Conservation (phyloP, 2,797 vertebrate species). For the Pantherophis alleghaniensis region DNA sequence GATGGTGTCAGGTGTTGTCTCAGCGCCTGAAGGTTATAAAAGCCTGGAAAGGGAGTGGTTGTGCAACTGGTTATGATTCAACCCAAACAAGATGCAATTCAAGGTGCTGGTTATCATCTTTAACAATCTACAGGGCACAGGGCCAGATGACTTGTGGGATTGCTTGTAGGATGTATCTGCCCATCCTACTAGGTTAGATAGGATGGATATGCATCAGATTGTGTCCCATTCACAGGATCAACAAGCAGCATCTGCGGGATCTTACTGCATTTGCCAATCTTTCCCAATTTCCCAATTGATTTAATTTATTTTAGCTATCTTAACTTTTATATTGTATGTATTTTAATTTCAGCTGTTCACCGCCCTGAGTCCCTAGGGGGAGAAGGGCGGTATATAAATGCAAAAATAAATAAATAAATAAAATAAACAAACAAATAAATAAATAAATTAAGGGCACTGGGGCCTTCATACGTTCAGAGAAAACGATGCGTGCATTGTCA, state of each 20-base stretch:
- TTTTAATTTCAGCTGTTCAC: no score
- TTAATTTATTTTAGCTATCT: no score
- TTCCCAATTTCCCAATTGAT: neutral
- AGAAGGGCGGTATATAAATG: no score
- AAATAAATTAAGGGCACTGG: neutral
- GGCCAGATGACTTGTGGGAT: neutral
- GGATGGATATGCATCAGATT: neutral
- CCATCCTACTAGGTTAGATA: neutral
- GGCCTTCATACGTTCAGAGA: neutral
- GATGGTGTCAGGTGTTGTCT: neutral
- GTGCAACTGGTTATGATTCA: neutral
- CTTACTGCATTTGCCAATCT: neutral
- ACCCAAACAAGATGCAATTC: neutral
- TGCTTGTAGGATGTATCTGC: neutral
- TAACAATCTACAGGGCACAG: neutral
- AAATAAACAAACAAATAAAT: neutral
- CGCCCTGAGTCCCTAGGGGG: no score
- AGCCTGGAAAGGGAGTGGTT: neutral
- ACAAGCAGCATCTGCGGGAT: neutral
- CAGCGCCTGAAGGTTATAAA: neutral
- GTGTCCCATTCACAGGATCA: neutral
- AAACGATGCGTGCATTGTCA: neutral
- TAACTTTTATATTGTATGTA: no score
- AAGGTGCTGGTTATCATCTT: neutral
- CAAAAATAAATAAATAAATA: no score